phyloP scores from a whole-genome alignment of 2,888 invertebrate genomes.

The Xanthia togata region DNA sequence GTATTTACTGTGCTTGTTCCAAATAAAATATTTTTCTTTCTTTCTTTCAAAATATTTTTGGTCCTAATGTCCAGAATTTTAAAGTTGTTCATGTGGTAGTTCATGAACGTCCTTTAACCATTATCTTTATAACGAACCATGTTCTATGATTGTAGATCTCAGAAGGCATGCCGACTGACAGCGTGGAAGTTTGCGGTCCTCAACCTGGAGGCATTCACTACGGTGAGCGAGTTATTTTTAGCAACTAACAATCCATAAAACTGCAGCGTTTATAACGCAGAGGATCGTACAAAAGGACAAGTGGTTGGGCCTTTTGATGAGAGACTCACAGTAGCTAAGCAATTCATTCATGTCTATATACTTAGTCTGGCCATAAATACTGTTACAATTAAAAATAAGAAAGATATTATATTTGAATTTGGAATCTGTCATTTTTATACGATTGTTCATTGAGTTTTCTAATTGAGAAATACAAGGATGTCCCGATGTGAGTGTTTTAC shows the following conservation, averaged over 20 bases:
- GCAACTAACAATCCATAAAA: slow-evolving; percentile 35
- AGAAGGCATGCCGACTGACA: slow-evolving; percentile 81
- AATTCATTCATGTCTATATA: neutral
- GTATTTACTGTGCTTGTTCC: no score
- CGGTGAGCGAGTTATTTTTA: slow-evolving; percentile 70
- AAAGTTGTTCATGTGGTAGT: no score
- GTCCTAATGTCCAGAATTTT: neutral
- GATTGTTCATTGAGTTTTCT: no score
- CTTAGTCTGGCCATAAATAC: no score
- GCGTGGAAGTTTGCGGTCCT: slow-evolving; percentile 81
- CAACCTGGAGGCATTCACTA: slow-evolving; percentile 80
- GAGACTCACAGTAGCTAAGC: neutral
- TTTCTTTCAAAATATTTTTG: no score
- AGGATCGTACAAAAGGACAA: slow-evolving; percentile 7
- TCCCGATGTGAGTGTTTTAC: no score
- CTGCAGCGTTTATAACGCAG: neutral
- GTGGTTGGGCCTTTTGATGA: neutral
- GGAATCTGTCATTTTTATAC: no score
- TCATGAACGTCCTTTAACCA: neutral
- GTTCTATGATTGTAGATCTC: slow-evolving; percentile 70
- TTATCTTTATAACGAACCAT: neutral
- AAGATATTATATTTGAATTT: no score
- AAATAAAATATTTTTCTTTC: no score
- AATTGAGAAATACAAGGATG: no score
- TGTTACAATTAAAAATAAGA: no score